Percentiles rank a stretch among this genome's conserved stretches.
Evolutionary conservation across 2,888 invertebrate genomes (phyloP).

Genomic region (Gymnoscelis rufifasciata): DNA sequence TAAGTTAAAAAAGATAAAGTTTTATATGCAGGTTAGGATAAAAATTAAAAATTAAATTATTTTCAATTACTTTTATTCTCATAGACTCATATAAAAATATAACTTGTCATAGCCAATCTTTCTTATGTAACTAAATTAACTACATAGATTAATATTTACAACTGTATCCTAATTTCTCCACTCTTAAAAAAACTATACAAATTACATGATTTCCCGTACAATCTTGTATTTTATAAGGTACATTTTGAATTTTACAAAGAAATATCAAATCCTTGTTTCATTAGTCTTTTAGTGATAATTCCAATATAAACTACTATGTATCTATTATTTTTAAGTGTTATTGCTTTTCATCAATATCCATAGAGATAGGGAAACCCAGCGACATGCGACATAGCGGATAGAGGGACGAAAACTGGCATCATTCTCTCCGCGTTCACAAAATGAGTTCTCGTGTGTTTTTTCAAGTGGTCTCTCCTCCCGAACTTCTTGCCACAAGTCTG

Average conservation of each 20-base stretch:
- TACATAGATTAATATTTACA: constrained; percentile 5
- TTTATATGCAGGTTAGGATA: no score
- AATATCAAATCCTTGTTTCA: no score
- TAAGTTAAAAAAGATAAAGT: no score
- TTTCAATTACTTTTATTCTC: constrained; percentile 1
- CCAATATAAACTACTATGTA: no score
- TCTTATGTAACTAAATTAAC: constrained; percentile 9
- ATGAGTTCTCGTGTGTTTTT: constrained; percentile 95
- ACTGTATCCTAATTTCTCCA: not conserved
- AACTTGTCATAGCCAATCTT: constrained; percentile 7
- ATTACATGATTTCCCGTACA: not conserved
- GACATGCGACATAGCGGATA: constrained; percentile 72
- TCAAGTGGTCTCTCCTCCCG: constrained; percentile 95
- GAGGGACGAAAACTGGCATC: constrained; percentile 80
- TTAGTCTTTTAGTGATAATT: no score
- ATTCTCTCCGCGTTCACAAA: constrained; percentile 80
- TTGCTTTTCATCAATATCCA: constrained; percentile 65
- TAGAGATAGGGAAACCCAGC: constrained; percentile 74
- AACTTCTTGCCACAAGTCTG: constrained; percentile 94
- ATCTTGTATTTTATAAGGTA: no score
- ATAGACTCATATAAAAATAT: constrained; percentile 15
- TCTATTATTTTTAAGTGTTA: constrained; percentile 4
- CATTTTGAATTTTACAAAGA: no score
- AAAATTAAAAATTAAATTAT: not conserved
- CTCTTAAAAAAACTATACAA: not conserved